Evolutionary conservation across 2,113 vertebrate species (phyloP).

Genomic region (Myotis yumanensis): DNA sequence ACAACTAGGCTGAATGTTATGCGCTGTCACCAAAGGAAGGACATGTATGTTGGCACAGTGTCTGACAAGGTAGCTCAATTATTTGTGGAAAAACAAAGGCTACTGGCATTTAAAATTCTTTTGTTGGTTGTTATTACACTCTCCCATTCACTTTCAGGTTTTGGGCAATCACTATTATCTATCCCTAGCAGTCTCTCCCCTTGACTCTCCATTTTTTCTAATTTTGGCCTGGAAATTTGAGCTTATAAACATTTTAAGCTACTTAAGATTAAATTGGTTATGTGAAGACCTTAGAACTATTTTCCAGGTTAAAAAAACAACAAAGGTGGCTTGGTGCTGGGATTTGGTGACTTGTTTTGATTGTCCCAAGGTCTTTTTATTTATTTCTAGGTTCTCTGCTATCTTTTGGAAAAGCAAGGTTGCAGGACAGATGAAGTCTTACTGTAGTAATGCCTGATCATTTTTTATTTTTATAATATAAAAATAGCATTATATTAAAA

Average conservation of each 20-base stretch:
- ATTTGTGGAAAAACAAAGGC: slow-evolving; percentile 12
- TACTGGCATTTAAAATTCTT: background rate
- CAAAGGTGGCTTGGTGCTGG: background rate
- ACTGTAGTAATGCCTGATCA: background rate
- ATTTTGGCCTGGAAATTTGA: background rate
- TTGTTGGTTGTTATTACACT: background rate
- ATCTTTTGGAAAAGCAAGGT: background rate
- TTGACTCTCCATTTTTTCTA: background rate
- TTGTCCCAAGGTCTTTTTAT: background rate
- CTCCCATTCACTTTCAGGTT: background rate
- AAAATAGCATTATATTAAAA: background rate
- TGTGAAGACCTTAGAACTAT: background rate
- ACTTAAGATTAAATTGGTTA: background rate
- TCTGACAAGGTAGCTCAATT: background rate
- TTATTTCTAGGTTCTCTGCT: slow-evolving; percentile 9
- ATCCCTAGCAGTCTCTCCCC: background rate
- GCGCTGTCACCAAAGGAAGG: background rate
- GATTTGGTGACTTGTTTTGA: slow-evolving; percentile 6
- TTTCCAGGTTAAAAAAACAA: slow-evolving; percentile 16
- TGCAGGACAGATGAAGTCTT: background rate
- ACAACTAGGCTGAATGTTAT: background rate
- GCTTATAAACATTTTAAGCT: background rate
- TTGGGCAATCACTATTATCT: background rate
- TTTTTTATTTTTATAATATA: background rate
- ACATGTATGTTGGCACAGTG: background rate